Conservation (phyloP, 1,140 invertebrate genomes). For the Saccostrea echinata region DNA sequence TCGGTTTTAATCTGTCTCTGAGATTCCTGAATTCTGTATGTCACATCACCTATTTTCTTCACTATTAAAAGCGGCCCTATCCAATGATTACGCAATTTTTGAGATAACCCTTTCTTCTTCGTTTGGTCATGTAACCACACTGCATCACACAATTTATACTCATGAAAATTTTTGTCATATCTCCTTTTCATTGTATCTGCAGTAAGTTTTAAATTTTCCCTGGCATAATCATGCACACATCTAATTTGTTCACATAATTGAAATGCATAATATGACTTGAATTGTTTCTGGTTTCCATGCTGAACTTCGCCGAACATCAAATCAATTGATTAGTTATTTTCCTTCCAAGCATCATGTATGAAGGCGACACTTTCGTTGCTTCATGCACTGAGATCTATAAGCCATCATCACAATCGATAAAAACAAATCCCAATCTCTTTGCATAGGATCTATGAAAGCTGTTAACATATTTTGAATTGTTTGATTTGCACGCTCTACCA, state of each 20-base stretch:
- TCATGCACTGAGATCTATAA: no score
- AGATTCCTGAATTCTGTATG: constrained; percentile 49
- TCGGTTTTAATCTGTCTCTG: not conserved
- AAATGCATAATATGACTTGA: constrained; percentile 24
- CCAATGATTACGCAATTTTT: constrained; percentile 41
- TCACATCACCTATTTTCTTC: constrained; percentile 43
- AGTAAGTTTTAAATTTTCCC: not conserved
- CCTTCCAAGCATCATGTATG: no score
- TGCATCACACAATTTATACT: not conserved
- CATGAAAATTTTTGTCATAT: constrained; percentile 44
- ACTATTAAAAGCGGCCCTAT: constrained; percentile 35
- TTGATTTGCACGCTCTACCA: no score
- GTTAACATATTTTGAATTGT: no score
- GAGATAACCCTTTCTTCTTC: constrained; percentile 24
- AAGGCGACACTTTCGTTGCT: no score
- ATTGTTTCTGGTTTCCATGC: no score
- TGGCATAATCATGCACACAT: constrained; percentile 34
- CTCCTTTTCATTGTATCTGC: no score
- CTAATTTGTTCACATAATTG: not conserved
- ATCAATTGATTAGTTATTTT: no score
- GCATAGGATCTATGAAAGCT: no score
- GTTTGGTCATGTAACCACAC: constrained; percentile 36
- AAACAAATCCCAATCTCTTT: no score
- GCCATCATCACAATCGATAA: no score
- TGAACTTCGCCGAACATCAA: no score